Base-by-base conservation (phyloP, 1,140 invertebrate genomes). In the Drosophila aff. region DNA sequence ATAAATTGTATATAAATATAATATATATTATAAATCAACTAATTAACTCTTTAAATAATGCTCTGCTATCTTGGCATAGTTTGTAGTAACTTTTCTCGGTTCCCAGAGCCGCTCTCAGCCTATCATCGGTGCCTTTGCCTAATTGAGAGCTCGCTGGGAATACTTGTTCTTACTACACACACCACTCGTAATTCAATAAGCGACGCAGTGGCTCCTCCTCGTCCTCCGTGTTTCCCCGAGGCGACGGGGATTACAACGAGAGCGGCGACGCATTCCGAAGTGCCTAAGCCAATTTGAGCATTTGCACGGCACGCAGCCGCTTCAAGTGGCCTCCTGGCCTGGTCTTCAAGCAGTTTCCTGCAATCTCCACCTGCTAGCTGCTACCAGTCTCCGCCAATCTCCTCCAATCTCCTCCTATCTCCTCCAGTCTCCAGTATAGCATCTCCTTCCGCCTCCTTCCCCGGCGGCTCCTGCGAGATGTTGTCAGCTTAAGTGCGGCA, bases 401-500 rank as follows among this genome's bases (percentile, higher is more conserved):
- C 49, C 49, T 33, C 6, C 50, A 52, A 33, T 52, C 28, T 33
- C 5, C 2, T 6, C 0, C 52, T 33, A 33, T 52, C 28, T 33
- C 5, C 2, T 6, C 0, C 52, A 38, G 0, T 10, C 33, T 55
- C 52, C 6, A 10, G 26, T 28, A 26, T 44, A 61, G 31, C 50
- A 44, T 23, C 40, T 11, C 15, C 55, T 10, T 2, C 36, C 53
- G 43, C 5, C 43, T 44, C 18, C 18, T 18, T 3, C 18, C 10
- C 9, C n/a, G 18, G n/a, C 63, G 28, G 49, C 36, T 55, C 28
- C 58, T 43, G 40, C 40, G 49, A 79, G 77, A 69, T 81, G 82
- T 80, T 86, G 68, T 82, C 83, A 73, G 58, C 77, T 84, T 69
- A 81, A 84, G 82, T 85, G 76, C 47, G 47, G 76, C 79, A 87